phyloP scores from a whole-genome alignment of 2,888 invertebrate species.

The Chaetogeoica ovagalla region DNA sequence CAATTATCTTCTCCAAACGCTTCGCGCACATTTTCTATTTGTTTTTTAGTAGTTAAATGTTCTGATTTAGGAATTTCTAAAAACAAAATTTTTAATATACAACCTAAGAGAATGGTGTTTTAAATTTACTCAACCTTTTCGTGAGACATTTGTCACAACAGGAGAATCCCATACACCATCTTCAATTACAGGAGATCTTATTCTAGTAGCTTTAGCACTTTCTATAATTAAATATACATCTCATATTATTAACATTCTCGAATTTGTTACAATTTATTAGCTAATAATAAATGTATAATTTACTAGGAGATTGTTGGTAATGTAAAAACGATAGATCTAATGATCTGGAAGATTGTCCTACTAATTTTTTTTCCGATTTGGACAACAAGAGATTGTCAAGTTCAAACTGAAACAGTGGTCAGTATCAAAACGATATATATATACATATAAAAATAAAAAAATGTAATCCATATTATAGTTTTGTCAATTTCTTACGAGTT shows the following conservation, averaged over 20 bases:
- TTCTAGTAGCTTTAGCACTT: slow-evolving; percentile 58
- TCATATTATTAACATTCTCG: no score
- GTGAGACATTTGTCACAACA: not conserved
- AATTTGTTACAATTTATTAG: not conserved
- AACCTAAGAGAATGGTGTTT: no score
- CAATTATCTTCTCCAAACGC: slow-evolving; percentile 67
- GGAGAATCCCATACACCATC: slow-evolving; percentile 56
- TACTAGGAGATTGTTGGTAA: slow-evolving; percentile 34
- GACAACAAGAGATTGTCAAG: slow-evolving; percentile 64
- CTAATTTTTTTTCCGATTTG: slow-evolving; percentile 61
- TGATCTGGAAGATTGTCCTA: slow-evolving; percentile 49
- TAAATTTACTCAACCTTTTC: slow-evolving; percentile 13
- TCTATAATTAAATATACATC: slow-evolving; percentile 21
- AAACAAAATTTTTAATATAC: not conserved
- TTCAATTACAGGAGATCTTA: slow-evolving; percentile 61
- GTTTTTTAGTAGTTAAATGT: slow-evolving; percentile 66
- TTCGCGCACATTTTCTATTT: slow-evolving; percentile 65
- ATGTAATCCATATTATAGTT: not conserved
- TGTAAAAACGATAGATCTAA: slow-evolving; percentile 51
- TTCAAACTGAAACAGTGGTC: slow-evolving; percentile 61
- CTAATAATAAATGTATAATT: not conserved
- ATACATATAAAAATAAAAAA: not conserved
- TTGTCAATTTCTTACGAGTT: slow-evolving; percentile 54
- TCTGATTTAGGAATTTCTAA: slow-evolving; percentile 57
- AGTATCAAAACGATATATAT: slow-evolving; percentile 2